phyloP scores from a whole-genome alignment of 2,113 vertebrate genomes.

The Probosciger aterrimus region DNA sequence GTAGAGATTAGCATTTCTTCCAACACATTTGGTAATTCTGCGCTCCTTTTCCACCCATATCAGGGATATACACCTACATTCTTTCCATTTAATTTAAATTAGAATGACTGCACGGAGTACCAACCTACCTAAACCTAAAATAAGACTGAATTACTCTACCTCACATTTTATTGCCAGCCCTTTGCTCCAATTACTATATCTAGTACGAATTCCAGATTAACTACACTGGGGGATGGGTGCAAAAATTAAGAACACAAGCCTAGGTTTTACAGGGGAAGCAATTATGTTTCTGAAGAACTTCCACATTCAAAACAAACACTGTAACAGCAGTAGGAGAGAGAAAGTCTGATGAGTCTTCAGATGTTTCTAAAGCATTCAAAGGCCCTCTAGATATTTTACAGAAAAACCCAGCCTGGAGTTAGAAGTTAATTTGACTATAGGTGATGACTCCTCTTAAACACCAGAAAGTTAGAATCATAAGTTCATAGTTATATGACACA shows the following conservation, averaged over 20 bases:
- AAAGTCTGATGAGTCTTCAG: background rate
- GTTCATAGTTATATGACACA: background rate
- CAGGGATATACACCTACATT: background rate
- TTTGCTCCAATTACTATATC: background rate
- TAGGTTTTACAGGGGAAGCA: background rate
- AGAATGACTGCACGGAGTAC: background rate
- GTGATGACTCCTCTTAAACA: background rate
- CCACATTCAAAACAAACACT: background rate
- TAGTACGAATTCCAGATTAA: background rate
- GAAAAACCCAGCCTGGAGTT: background rate
- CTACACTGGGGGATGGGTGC: background rate
- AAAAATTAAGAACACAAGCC: background rate
- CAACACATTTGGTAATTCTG: background rate
- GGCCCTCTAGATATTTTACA: background rate
- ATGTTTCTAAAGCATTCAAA: background rate
- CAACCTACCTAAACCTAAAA: conserved; percentile 9
- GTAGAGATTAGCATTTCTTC: background rate
- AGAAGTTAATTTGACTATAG: background rate
- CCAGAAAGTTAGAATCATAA: background rate
- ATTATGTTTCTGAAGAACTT: background rate
- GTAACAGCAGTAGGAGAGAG: background rate
- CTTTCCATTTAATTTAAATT: conserved; percentile 7
- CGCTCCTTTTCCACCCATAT: background rate
- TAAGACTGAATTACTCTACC: background rate
- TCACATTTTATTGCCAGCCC: background rate